These are phyloP conservation scores for Phainopepla nitens DNA, from an alignment of 2,113 vertebrate genomes.

Conservation along the genomic window DNA sequence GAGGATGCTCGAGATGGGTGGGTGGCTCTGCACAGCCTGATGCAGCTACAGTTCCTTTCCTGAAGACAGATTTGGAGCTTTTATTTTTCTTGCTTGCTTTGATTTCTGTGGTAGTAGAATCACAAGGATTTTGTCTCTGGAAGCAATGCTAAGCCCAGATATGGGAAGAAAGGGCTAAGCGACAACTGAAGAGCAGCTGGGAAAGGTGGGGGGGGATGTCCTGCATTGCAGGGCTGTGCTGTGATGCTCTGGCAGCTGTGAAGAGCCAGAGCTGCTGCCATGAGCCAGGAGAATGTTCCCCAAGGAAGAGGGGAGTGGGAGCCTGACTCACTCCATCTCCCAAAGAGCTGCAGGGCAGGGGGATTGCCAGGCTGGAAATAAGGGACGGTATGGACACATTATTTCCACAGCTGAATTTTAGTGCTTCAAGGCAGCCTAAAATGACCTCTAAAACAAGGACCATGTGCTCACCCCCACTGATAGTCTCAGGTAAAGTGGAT, in stretches of 20 bases:
- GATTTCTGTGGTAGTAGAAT: neutral
- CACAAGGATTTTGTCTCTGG: neutral
- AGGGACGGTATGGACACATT: neutral
- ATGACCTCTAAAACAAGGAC: neutral
- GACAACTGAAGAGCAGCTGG: neutral
- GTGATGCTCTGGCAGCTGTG: neutral
- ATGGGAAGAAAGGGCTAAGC: neutral
- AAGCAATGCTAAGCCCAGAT: neutral
- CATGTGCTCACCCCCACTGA: neutral
- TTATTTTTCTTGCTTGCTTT: neutral
- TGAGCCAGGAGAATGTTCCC: neutral
- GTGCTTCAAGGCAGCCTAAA: neutral
- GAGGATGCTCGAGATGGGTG: neutral
- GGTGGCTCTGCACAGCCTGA: neutral
- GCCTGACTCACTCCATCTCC: fast-evolving
- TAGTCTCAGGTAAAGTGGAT: neutral
- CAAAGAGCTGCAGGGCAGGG: neutral
- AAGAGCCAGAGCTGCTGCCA: neutral
- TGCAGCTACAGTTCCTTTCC: neutral
- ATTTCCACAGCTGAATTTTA: neutral
- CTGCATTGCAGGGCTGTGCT: neutral
- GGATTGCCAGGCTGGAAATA: neutral
- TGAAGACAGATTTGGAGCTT: neutral
- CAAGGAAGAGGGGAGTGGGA: neutral
- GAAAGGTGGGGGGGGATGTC: neutral